A percentile compares a stretch with the other conserved stretches of the same genome.
Evolutionary conservation across 2,113 vertebrate genomes (phyloP).

Genomic region (Pelobates fuscus): DNA sequence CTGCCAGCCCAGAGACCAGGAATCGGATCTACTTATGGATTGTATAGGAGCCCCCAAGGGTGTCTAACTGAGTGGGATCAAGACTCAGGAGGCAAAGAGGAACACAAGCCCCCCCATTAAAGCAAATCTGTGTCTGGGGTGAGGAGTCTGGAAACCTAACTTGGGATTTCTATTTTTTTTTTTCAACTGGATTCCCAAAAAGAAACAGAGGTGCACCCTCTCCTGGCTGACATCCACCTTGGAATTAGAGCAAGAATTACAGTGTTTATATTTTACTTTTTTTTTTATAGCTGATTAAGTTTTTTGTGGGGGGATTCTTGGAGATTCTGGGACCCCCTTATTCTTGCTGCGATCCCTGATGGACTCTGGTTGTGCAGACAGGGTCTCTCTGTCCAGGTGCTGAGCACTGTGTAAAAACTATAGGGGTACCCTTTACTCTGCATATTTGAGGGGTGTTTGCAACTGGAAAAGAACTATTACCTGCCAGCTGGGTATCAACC

Average conservation of each 20-base stretch:
- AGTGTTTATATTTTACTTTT: not conserved
- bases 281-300: not conserved
- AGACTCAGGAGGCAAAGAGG: not conserved
- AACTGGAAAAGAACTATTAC: not conserved
- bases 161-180: not conserved
- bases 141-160: not conserved
- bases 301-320: not conserved
- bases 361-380: not conserved
- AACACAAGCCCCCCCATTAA: not conserved
- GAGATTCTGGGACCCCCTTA: not conserved
- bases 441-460: no score
- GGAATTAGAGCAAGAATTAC: not conserved
- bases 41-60: not conserved
- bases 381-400: not conserved
- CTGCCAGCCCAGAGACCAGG: not conserved
- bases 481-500: not conserved
- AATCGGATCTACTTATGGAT: not conserved
- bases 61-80: not conserved
- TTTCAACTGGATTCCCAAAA: no score
- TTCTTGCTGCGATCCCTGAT: not conserved
- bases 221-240: not conserved
- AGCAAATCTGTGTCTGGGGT: not conserved
- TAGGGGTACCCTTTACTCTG: no score
- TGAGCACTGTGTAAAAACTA: no score
- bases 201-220: not conserved